Percentiles rank a stretch among this genome's conserved stretches.
Evolutionary conservation across 2,113 vertebrate species (phyloP).

Genomic region (Pterophyllum scalare): DNA sequence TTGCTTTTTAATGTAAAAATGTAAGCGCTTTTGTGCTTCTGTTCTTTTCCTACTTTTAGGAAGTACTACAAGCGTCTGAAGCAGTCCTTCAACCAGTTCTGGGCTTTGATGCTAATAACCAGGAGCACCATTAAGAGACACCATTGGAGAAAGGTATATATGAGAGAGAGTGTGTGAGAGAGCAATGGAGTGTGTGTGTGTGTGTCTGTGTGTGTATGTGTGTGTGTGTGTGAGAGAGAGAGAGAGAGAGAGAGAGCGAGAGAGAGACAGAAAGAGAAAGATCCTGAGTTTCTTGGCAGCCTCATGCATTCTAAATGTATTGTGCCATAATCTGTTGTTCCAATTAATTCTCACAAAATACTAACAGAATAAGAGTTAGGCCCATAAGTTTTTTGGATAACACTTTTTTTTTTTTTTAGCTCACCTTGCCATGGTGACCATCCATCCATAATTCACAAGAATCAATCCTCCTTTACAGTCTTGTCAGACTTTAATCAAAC

Average conservation of each 20-base stretch:
- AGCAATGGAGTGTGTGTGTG: no score
- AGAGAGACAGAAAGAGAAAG: neutral
- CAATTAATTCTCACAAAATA: neutral
- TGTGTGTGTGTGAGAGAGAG: neutral
- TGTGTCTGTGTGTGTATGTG: no score
- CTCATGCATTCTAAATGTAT: slow-evolving; percentile 46
- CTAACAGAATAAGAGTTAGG: neutral
- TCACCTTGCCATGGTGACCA: neutral
- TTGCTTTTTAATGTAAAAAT: neutral
- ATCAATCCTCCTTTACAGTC: neutral
- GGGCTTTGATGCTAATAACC: slow-evolving; percentile 84
- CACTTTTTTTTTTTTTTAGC: neutral
- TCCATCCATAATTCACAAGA: neutral
- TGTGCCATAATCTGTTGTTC: slow-evolving; percentile 28
- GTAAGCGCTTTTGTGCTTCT: neutral
- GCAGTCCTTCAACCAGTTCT: slow-evolving; percentile 84
- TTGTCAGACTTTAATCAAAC: neutral
- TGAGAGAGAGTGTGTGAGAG: neutral
- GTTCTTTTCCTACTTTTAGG: slow-evolving; percentile 65
- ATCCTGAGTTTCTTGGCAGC: slow-evolving; percentile 20
- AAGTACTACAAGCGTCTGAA: slow-evolving; percentile 85
- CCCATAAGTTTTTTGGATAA: no score
- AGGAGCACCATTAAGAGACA: slow-evolving; percentile 80
- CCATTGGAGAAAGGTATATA: slow-evolving; percentile 77
- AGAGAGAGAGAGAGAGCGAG: no score